These are phyloP conservation scores for Sanderia malayensis DNA, from an alignment of 30 jellyfish, hydroid and myxozoan genomes.

Conservation along the genomic window DNA sequence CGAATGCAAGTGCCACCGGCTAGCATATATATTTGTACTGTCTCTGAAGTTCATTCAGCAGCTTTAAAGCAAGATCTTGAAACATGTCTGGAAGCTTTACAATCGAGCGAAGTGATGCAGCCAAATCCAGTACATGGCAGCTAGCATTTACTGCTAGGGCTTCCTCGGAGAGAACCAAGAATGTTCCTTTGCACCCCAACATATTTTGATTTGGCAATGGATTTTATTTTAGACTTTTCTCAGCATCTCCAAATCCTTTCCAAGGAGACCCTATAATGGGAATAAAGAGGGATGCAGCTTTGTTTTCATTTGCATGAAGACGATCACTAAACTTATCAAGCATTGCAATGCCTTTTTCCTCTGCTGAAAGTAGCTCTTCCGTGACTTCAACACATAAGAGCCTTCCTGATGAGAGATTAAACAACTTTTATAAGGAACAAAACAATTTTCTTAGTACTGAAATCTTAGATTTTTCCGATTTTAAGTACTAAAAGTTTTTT, in stretches of 20 bases:
- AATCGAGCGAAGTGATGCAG: conserved; percentile 2
- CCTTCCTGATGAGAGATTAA: conserved; percentile 19
- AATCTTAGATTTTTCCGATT: too few species aligned
- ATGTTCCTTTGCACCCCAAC: not conserved
- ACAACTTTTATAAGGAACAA: too few species aligned
- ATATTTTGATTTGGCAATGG: not conserved
- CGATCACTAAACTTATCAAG: not conserved
- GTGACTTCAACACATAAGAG: conserved; percentile 4
- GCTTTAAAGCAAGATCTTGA: not conserved
- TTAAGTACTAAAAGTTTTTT: too few species aligned
- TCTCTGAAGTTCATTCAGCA: not conserved
- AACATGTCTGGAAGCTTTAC: not conserved
- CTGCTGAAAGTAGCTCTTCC: conserved; percentile 9
- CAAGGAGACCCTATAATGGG: not conserved
- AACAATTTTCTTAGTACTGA: too few species aligned
- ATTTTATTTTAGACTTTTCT: not conserved
- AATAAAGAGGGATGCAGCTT: not conserved
- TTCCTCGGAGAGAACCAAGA: not conserved
- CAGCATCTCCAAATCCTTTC: not conserved
- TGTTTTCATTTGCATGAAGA: not conserved
- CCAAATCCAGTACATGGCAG: not conserved
- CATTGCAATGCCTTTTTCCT: not conserved
- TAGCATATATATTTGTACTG: not conserved
- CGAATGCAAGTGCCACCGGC: too few species aligned
- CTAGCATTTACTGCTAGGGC: not conserved